Base-by-base conservation (phyloP, 2,797 vertebrate genomes). In the Sphenopsis melanotis region DNA sequence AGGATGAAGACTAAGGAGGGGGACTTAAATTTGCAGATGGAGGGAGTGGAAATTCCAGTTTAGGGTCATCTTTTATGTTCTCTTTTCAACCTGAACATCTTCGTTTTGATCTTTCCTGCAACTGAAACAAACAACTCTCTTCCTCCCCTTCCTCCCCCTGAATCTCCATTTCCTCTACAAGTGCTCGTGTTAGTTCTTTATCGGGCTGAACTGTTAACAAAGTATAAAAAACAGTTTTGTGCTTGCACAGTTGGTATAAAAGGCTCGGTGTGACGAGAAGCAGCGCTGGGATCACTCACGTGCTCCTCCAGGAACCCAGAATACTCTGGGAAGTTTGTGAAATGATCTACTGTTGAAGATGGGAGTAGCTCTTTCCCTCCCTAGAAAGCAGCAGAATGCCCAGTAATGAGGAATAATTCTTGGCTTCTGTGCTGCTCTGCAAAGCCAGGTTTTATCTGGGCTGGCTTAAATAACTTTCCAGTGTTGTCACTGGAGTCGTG, bases 101-200 rank as follows among this genome's bases (percentile, higher is more conserved):
- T 93, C 10, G 4, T 95, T 95, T 95, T 96, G 91, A 95, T 95
- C 91, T 96, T 90, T 90, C 83, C 83, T 94, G 86, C 89, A 91
- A 81, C 91, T 78, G 95, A 95, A 95, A 68, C 78, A 94, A 96
- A 96, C 95, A 94, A 56, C 69, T 86, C 65, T 96, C 85, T 95
- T 96, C 96, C 93, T 96, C 87, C 89, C 83, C 81, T 90, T 93
- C 92, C 94, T 94, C 93, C 86, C 65, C 82, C 83, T 92, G 70
- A 85, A 91, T 95, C 88, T 96, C 83, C 59, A 34, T 95, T 97
- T 96, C 96, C 95, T 97, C 86, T 91, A 70, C 61, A 91, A 94
- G 76, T 57, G 57, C 70, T 92, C 2, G 3, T 60, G 56, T 44
- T 76, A n/a, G 76, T 78, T 92, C 90, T 95, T 88, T 85, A 87